Conservation (phyloP, 1,140 invertebrate species). For the Saccostrea cuccullata region DNA sequence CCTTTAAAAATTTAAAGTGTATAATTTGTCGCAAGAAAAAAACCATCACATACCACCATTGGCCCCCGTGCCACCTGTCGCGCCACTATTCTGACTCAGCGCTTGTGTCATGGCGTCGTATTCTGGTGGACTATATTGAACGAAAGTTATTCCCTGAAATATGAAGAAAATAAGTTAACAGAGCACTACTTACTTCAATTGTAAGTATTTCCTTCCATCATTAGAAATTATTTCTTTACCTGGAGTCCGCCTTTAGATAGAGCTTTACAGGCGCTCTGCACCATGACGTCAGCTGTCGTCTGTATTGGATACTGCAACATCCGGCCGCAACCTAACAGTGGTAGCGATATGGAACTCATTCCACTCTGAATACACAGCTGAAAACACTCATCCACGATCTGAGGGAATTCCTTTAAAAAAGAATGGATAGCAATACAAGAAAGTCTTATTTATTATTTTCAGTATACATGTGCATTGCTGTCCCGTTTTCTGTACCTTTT, state of each 20-base stretch:
- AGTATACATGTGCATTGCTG: background rate
- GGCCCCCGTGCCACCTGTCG: background rate
- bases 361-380: background rate
- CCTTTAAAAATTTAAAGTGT: background rate
- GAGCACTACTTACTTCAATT: background rate
- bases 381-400: constrained; percentile 28
- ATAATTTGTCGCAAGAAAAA: background rate
- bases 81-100: background rate
- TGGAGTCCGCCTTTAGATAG: background rate
- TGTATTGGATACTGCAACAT: constrained; percentile 42
- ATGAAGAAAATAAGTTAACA: background rate
- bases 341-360: constrained; percentile 8
- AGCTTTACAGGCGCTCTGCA: background rate
- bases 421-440: background rate
- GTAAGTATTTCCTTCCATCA: no score
- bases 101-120: constrained; percentile 12
- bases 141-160: constrained; percentile 15
- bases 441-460: no score
- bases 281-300: background rate
- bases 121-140: background rate
- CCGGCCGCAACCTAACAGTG: constrained; percentile 29
- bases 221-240: background rate
- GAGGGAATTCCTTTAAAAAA: constrained; percentile 18
- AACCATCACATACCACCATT: background rate
- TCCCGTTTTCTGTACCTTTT: background rate